These are phyloP conservation scores for Lymantria dispar DNA, from an alignment of 2,888 invertebrate genomes.

Conservation along the genomic window DNA sequence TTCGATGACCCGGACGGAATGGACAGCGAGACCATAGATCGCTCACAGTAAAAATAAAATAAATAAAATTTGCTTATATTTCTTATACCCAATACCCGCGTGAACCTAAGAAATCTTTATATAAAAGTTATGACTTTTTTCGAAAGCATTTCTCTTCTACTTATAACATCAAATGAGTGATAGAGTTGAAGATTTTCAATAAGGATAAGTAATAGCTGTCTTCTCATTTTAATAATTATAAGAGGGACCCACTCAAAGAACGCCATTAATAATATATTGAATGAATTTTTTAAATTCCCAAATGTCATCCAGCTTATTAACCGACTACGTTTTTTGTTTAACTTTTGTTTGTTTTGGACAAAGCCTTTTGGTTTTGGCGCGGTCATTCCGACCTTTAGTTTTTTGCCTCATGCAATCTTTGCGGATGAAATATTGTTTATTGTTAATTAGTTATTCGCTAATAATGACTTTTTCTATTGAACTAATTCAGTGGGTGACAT, in stretches of 20 bases:
- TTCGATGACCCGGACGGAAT: too few species aligned
- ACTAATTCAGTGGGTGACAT: conserved; percentile 30
- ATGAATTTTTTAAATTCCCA: conserved; percentile 79
- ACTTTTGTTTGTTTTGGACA: conserved; percentile 76
- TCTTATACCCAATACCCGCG: too few species aligned
- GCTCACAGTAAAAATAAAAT: too few species aligned
- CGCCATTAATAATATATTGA: conserved; percentile 77
- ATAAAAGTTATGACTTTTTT: too few species aligned
- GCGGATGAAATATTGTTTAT: conserved; percentile 77
- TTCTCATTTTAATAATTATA: conserved; percentile 71
- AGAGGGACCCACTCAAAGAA: conserved; percentile 61
- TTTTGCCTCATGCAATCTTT: conserved; percentile 75
- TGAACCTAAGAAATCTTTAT: too few species aligned
- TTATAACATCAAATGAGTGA: conserved; percentile 40
- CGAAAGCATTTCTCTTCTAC: neutral
- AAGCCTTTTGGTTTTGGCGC: conserved; percentile 79
- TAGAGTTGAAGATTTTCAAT: conserved; percentile 48
- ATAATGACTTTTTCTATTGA: conserved; percentile 65
- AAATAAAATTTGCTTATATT: too few species aligned
- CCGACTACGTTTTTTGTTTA: conserved; percentile 77
- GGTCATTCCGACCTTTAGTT: conserved; percentile 76
- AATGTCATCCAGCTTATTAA: conserved; percentile 83
- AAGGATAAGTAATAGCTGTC: conserved; percentile 62
- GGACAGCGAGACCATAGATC: too few species aligned
- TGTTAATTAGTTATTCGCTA: conserved; percentile 74